Evolutionary conservation across 1,140 invertebrate genomes (phyloP).

Genomic region (Zaprionus kolodkinae): DNA sequence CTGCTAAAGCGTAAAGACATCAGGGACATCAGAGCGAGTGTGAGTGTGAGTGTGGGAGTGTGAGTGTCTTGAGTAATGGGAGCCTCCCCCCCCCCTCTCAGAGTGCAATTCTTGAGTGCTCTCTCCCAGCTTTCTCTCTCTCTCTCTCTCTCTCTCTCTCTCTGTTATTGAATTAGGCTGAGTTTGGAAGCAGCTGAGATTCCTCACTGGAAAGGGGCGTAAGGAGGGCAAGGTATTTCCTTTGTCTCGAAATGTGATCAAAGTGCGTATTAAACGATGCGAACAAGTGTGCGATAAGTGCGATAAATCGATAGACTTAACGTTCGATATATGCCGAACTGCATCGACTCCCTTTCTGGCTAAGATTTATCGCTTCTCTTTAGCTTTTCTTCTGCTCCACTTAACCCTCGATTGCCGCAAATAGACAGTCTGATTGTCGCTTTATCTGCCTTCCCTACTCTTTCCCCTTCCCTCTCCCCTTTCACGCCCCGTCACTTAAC

Average conservation of each 20-base stretch:
- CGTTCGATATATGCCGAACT: background rate
- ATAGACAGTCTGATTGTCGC: slow-evolving; percentile 67
- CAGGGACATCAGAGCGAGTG: background rate
- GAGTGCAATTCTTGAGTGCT: background rate
- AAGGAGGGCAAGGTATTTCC: background rate
- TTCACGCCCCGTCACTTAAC: slow-evolving; percentile 32
- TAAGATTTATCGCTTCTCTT: slow-evolving; percentile 9
- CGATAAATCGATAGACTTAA: background rate
- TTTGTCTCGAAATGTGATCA: background rate
- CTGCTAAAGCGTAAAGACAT: slow-evolving; percentile 33
- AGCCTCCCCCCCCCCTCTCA: background rate
- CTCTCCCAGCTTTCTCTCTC: too few relatives aligned
- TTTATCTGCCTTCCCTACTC: slow-evolving; percentile 13
- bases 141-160: too few relatives aligned
- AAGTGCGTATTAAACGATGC: background rate
- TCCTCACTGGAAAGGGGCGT: background rate
- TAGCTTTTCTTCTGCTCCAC: slow-evolving; percentile 27
- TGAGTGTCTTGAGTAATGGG: background rate
- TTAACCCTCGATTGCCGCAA: slow-evolving; percentile 55
- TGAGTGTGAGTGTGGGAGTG: too few relatives aligned
- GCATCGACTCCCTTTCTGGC: background rate
- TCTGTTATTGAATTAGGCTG: slow-evolving; percentile 10
- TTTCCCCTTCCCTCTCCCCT: background rate
- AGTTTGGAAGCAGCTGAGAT: background rate
- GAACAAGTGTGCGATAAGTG: background rate